A percentile compares a stretch with the other conserved stretches of the same genome.
Evolutionary conservation across 2,797 vertebrate genomes (phyloP).

Genomic region (Adrianichthys oophorus): DNA sequence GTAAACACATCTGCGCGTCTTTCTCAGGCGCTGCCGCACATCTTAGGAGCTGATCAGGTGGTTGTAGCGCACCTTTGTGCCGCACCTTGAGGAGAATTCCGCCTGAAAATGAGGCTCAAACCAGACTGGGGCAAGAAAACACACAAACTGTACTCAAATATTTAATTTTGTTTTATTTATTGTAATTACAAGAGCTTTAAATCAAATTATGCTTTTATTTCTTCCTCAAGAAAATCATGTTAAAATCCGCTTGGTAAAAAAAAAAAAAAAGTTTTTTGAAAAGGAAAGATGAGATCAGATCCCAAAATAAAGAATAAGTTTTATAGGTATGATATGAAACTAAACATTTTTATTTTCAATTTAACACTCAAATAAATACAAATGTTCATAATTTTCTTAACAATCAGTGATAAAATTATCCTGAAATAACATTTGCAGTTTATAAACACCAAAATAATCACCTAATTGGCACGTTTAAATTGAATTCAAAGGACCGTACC

Average conservation of each 20-base stretch:
- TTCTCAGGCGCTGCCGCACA: conserved; percentile 57
- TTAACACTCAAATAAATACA: too few relatives aligned
- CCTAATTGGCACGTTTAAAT: too few relatives aligned
- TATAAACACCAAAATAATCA: too few relatives aligned
- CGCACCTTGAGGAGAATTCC: conserved; percentile 48
- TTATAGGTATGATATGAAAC: too few relatives aligned
- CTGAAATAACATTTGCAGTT: too few relatives aligned
- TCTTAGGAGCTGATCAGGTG: conserved; percentile 66
- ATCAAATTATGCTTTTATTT: not conserved
- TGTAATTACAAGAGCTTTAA: not conserved
- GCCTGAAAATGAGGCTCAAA: conserved; percentile 56
- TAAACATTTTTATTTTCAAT: too few relatives aligned
- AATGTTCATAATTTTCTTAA: too few relatives aligned
- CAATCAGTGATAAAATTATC: too few relatives aligned
- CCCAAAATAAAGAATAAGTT: not conserved
- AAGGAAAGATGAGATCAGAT: not conserved
- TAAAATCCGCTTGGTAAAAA: not conserved
- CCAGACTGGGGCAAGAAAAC: conserved; percentile 4
- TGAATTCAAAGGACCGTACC: too few relatives aligned
- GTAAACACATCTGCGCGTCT: conserved; percentile 76
- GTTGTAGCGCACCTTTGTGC: conserved; percentile 43
- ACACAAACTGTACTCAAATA: not conserved
- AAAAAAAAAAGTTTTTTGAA: not conserved
- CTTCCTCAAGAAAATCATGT: not conserved
- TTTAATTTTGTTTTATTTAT: not conserved